Base-by-base conservation (phyloP, 2,113 vertebrate genomes). In the Uropsilus gracilis region DNA sequence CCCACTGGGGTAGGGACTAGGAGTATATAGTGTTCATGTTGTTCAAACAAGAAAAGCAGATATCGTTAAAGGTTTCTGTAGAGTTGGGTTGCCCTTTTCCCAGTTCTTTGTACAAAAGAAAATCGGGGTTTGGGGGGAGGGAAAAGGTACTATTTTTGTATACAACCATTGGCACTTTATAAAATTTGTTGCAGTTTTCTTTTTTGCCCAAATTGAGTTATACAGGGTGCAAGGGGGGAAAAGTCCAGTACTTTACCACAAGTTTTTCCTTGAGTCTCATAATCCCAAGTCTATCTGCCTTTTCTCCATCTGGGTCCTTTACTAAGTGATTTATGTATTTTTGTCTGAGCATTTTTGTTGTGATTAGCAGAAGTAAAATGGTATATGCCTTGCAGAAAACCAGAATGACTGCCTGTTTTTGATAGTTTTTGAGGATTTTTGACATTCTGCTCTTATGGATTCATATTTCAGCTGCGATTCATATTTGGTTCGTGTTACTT, bases 1-100 rank as follows among this genome's bases (percentile, higher is more conserved):
- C 7, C 1, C 26, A 24, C 10, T 75, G 34, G 24, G 2, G 13
- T 10, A 11, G 37, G 20, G 14, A 5, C 0, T 14, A 5, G 34
- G 66, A 7, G 32, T 4, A 59, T 12, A 39, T 3, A 42, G 5
- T 34, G 32, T 80, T 34, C 73, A 34, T 24, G 5, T 9, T 66
- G 2, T 13, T 78, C 28, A 71, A 5, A 57, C 20, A 32, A 81
- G 53, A 78, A 0, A 80, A 59, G 10, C 6, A 64, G 59, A 3
- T 72, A 18, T 11, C 10, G 8, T 44, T 59, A 75, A 68, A 53
- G 3, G 20, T 48, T 66, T 85, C 8, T 30, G 11, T 37, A 22
- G 5, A 50, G 1, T 48, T 86, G 12, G 0, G 32, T 26, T 89
- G 53, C n/a, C 16, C 26, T 85, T 86, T 82, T 30, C 26, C 28